Conservation (phyloP, 1,140 invertebrate species). For the Temnothorax curvispinosus region DNA sequence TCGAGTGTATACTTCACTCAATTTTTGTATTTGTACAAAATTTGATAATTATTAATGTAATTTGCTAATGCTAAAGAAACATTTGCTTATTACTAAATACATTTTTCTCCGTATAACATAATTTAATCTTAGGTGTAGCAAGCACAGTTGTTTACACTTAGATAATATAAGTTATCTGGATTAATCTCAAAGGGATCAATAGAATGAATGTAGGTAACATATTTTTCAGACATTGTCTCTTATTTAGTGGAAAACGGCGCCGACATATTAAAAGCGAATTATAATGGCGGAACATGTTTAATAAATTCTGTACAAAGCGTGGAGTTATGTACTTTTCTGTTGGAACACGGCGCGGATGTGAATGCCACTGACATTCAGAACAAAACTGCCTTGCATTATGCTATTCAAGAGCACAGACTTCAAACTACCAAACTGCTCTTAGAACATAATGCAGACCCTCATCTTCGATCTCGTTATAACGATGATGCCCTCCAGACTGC, state of each 20-base stretch:
- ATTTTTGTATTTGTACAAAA: not conserved
- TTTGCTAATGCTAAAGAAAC: not conserved
- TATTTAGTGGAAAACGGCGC: constrained; percentile 94
- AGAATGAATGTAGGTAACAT: constrained; percentile 3
- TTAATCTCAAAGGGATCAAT: not conserved
- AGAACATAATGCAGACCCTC: constrained; percentile 92
- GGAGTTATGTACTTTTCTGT: constrained; percentile 92
- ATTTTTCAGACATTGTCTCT: constrained; percentile 86
- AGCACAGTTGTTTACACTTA: not conserved
- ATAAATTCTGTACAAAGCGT: constrained; percentile 97
- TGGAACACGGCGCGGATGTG: constrained; percentile 92
- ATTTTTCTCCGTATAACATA: not conserved
- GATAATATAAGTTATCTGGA: not conserved
- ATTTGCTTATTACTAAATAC: not conserved
- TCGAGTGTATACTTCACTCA: not conserved
- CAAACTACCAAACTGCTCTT: constrained; percentile 94
- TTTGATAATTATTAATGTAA: not conserved
- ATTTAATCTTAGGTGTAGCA: not conserved
- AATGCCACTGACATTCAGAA: constrained; percentile 96
- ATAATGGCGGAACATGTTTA: constrained; percentile 96
- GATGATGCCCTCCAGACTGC: constrained; percentile 97
- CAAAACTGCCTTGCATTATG: constrained; percentile 97
- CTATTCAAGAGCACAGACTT: constrained; percentile 95
- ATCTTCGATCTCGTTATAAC: constrained; percentile 91
- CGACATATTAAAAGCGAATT: constrained; percentile 94